Base-by-base conservation (phyloP, 2,113 vertebrate species). In the Gobio gobio region DNA sequence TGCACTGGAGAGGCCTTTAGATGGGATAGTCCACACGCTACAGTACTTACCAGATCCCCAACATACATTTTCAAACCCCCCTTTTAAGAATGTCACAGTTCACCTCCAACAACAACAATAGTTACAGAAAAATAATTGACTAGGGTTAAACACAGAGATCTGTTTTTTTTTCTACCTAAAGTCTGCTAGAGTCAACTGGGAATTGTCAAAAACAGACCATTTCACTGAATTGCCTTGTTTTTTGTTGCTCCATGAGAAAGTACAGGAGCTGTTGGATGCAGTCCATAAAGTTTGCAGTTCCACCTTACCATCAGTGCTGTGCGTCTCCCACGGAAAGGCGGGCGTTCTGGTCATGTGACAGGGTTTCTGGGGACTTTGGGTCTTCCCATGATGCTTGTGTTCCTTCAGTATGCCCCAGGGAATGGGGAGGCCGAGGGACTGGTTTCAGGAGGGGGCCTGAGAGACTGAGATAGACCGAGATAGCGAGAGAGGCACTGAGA, bases 351-450 rank as follows among this genome's bases (percentile, higher is more conserved):
- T 92, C 92, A 94, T 92, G 89, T 92, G 92, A 90, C 33, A 66
- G 33, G 47, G 73, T 88, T 83, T 90, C 92, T 82, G 78, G 92
- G 94, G 93, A 95, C 90, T 64, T 84, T 91, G 89, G 90, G 88
- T 93, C 94, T 95, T 95, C 94, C 93, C 94, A 95, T 94, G 93
- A 93, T 94, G 91, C 93, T 94, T 90, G 91, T 93, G 92, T 94
- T 94, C 93, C 91, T 90, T 90, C 84, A 85, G 86, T 61, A 85
- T 90, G 63, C 91, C 92, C 91, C n/a, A 89, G 88, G 92, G 89
- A 86, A 78, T 0, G 63, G 51, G 75, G 87, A 87, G 78, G 89
- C 90, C 90, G 90, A 91, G 51, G 83, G 82, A 88, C 54, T 56
- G 33, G 68, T 56, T 51, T 40, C 64, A n/a, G 49, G 84, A 58